Evolutionary conservation across 2,888 invertebrate genomes (phyloP).

Genomic region (Tinea pellionella): DNA sequence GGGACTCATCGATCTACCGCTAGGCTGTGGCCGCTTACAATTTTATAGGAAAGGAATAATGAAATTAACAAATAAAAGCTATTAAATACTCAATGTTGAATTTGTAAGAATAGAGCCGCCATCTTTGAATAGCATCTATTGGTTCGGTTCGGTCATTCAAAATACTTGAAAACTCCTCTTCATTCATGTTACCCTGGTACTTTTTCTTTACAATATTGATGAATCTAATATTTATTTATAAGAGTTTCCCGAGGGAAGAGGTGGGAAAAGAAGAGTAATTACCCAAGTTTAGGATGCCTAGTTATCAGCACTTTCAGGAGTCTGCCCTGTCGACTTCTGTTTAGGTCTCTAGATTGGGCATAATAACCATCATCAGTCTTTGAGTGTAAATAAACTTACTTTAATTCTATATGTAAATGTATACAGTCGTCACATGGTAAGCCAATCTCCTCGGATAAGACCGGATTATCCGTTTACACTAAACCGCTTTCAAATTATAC

Average conservation of each 20-base stretch:
- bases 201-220: neutral
- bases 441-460: neutral
- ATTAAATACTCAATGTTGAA: no score
- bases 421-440: neutral
- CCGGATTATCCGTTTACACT: neutral
- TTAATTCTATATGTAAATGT: no score
- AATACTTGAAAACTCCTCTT: constrained; percentile 1
- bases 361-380: no score
- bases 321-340: no score
- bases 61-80: no score
- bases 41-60: no score
- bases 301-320: no score
- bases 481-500: neutral
- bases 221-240: neutral
- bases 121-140: neutral
- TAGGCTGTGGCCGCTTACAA: no score
- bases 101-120: no score
- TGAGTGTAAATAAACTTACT: no score
- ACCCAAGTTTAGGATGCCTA: neutral
- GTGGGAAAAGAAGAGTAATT: neutral
- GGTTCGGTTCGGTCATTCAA: neutral
- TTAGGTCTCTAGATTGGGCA: no score
- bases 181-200: neutral
- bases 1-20: no score
- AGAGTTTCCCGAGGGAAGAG: neutral